These are phyloP conservation scores for Phaethon lepturus DNA, from an alignment of 2,113 vertebrate genomes.

Conservation along the genomic window DNA sequence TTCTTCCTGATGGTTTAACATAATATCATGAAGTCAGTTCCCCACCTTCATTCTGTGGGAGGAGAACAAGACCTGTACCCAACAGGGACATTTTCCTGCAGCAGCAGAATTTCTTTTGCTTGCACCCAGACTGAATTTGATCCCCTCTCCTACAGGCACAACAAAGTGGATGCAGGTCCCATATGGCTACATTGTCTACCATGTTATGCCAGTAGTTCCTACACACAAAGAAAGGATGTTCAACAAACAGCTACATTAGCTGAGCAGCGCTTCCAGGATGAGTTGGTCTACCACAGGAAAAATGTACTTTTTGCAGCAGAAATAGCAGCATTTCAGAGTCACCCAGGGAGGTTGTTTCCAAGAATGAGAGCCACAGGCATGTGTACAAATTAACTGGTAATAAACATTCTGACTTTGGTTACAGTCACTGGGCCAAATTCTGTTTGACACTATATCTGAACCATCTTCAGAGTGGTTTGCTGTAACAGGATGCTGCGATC, in stretches of 20 bases:
- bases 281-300: constrained; percentile 25
- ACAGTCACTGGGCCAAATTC: neutral
- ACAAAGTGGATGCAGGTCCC: neutral
- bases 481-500: neutral
- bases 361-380: constrained; percentile 61
- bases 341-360: constrained; percentile 14
- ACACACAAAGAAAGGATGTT: neutral
- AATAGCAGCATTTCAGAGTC: constrained; percentile 50
- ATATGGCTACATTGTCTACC: neutral
- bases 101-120: neutral
- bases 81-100: neutral
- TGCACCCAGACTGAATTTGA: neutral
- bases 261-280: neutral
- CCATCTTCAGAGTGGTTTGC: constrained; percentile 20
- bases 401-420: constrained; percentile 49
- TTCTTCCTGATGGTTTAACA: constrained; percentile 13
- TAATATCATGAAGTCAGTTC: neutral
- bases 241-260: neutral
- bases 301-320: constrained; percentile 23
- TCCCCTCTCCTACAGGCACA: neutral
- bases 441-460: neutral
- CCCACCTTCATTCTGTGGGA: neutral
- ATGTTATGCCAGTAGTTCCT: neutral
- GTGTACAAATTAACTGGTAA: constrained; percentile 30
- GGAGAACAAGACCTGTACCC: neutral